Evolutionary conservation across 2,888 invertebrate species (phyloP).

Genomic region (Cylindroiulus punctatus): DNA sequence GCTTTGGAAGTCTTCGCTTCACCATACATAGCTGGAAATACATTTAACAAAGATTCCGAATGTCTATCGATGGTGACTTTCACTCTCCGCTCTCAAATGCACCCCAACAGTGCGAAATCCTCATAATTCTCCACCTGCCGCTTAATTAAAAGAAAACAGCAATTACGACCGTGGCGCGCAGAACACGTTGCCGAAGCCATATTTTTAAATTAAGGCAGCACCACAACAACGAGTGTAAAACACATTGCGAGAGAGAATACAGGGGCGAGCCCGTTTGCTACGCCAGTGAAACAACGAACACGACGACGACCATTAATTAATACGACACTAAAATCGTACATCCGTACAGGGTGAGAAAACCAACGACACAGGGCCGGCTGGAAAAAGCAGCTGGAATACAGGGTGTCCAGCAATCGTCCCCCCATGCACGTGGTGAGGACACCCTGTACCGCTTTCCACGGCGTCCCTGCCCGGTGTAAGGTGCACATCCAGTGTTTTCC

Average conservation of each 20-base stretch:
- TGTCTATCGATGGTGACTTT: too few relatives aligned
- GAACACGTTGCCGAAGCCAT: neutral
- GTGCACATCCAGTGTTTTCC: neutral
- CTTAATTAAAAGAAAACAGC: conserved; percentile 35
- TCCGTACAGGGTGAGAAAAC: neutral
- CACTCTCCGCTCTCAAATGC: too few relatives aligned
- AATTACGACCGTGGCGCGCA: neutral
- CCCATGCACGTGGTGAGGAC: too few relatives aligned
- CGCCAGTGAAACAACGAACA: neutral
- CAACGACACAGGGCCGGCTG: neutral
- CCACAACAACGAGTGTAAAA: neutral
- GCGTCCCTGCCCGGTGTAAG: neutral
- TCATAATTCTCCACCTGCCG: neutral
- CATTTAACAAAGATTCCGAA: too few relatives aligned
- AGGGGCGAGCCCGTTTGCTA: neutral
- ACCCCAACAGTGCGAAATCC: too few relatives aligned
- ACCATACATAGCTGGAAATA: too few relatives aligned
- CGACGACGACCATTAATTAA: neutral
- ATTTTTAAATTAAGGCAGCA: neutral
- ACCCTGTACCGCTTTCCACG: too few relatives aligned
- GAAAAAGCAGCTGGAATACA: too few relatives aligned
- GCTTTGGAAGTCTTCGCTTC: too few relatives aligned
- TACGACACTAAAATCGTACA: neutral
- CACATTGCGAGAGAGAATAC: neutral
- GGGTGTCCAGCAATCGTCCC: too few relatives aligned